These are phyloP conservation scores for Balearica regulorum DNA, from an alignment of 2,797 vertebrate genomes.

Conservation along the genomic window DNA sequence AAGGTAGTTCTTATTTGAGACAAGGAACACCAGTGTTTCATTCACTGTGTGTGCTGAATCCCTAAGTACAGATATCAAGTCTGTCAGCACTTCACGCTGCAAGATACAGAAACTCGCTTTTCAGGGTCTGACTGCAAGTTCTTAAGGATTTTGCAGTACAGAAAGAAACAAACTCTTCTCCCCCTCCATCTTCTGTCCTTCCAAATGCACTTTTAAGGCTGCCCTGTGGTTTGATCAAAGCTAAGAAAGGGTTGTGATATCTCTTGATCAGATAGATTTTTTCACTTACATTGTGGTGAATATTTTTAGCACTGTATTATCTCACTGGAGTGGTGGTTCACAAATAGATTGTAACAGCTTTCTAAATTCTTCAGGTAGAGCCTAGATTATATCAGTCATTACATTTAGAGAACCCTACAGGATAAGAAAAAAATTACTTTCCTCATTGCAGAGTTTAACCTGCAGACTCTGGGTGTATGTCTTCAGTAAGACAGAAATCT, in stretches of 20 bases:
- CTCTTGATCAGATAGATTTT: neutral
- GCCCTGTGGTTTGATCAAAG: neutral
- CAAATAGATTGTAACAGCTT: neutral
- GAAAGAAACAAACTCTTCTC: neutral
- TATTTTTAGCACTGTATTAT: neutral
- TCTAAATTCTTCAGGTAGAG: neutral
- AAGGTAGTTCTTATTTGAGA: constrained; percentile 16
- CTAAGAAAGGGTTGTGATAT: neutral
- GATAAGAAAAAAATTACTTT: neutral
- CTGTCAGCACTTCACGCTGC: neutral
- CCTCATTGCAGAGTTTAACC: neutral
- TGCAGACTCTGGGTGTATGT: neutral
- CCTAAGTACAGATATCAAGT: neutral
- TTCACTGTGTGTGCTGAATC: neutral
- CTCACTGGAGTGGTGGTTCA: neutral
- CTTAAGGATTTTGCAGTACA: neutral
- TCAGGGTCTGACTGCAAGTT: neutral
- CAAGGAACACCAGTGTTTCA: neutral
- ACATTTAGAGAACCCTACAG: neutral
- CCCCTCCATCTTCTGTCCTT: neutral
- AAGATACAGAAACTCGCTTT: neutral
- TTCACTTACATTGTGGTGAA: neutral
- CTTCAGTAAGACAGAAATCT: neutral
- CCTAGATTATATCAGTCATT: neutral
- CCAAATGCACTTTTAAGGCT: neutral